Evolutionary conservation across 2,888 invertebrate species (phyloP).

Genomic region (Cosmia trapezina): DNA sequence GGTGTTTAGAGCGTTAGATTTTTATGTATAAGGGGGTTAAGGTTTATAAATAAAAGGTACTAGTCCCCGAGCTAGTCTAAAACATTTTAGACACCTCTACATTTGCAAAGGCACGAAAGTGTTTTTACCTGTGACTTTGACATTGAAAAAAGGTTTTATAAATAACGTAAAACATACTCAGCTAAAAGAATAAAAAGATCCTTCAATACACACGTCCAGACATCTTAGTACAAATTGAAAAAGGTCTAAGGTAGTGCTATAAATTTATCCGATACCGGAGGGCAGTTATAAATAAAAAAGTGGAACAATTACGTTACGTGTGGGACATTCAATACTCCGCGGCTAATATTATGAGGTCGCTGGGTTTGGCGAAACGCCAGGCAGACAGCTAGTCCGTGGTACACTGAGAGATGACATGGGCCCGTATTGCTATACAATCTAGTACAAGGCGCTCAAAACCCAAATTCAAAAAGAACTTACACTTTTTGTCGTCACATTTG

Average conservation of each 20-base stretch:
- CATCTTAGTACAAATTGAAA: constrained; percentile 62
- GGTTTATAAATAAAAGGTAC: background rate
- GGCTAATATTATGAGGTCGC: constrained; percentile 59
- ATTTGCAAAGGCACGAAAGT: background rate
- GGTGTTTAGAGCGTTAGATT: no score
- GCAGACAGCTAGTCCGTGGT: background rate
- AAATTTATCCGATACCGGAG: constrained; percentile 42
- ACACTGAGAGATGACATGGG: background rate
- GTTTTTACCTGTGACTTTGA: constrained; percentile 11
- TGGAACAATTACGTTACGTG: constrained; percentile 59
- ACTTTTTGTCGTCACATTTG: background rate
- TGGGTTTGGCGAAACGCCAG: constrained; percentile 63
- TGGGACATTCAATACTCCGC: constrained; percentile 51
- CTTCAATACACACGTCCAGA: constrained; percentile 14
- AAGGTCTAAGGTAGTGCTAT: constrained; percentile 52
- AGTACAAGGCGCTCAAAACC: background rate
- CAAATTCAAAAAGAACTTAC: background rate
- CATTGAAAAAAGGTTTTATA: constrained; percentile 34
- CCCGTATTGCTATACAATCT: background rate
- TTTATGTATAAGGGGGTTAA: no score
- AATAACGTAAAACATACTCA: constrained; percentile 27
- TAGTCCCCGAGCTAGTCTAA: background rate
- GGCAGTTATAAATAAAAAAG: constrained; percentile 60
- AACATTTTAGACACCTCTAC: background rate
- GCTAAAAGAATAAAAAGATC: constrained; percentile 30